phyloP scores from a whole-genome alignment of 2,797 vertebrate species.

The Poliocrania exsul region DNA sequence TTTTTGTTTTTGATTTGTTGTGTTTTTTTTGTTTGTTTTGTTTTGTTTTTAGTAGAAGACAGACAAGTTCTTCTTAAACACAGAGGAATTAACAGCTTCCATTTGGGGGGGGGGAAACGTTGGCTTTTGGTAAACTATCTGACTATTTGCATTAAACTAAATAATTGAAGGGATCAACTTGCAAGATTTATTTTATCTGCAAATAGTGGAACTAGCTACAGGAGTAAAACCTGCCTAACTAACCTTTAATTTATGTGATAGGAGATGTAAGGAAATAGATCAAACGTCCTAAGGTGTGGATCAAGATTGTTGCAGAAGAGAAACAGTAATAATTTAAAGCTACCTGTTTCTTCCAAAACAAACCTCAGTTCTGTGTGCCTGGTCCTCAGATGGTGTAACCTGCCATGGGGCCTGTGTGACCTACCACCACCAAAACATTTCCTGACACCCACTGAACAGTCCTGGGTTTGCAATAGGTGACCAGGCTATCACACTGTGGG shows the following conservation, averaged over 20 bases:
- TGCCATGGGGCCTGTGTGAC: background rate
- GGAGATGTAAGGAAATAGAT: background rate
- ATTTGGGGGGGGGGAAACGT: background rate
- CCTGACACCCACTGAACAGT: background rate
- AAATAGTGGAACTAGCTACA: background rate
- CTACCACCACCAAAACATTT: background rate
- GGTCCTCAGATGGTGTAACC: background rate
- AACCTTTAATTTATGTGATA: background rate
- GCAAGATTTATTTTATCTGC: background rate
- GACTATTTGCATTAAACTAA: background rate
- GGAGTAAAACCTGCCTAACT: background rate
- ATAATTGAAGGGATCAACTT: background rate
- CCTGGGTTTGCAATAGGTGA: conserved; percentile 36
- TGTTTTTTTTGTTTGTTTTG: no score
- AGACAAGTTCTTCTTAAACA: background rate
- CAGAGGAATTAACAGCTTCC: background rate
- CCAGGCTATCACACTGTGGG: conserved; percentile 31
- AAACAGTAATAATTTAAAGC: conserved; percentile 31
- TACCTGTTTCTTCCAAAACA: conserved; percentile 48
- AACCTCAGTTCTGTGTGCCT: background rate
- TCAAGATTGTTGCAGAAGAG: background rate
- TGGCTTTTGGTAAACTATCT: background rate
- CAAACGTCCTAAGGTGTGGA: background rate
- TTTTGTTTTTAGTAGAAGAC: background rate
- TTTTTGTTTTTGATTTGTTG: background rate